These are phyloP conservation scores for Saguinus oedipus DNA, from an alignment of 2,797 vertebrate genomes.

Conservation along the genomic window DNA sequence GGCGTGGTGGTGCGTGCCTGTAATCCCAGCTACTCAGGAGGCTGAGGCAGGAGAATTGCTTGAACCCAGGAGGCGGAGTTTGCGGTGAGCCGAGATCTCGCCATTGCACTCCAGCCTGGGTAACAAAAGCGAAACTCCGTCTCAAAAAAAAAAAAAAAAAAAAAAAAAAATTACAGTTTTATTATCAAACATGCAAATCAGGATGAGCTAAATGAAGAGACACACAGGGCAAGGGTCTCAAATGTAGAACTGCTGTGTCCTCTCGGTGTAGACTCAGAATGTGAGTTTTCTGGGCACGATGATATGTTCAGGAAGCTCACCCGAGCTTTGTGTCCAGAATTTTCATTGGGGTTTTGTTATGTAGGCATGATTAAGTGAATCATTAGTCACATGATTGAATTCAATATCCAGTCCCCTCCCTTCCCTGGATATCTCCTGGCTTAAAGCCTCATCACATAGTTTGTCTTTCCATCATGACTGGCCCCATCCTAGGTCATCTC, in stretches of 20 bases:
- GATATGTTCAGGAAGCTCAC: neutral
- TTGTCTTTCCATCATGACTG: neutral
- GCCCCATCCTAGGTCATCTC: neutral
- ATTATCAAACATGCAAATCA: neutral
- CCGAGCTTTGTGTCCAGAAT: neutral
- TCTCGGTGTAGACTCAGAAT: neutral
- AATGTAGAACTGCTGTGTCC: neutral
- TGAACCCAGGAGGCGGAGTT: no score
- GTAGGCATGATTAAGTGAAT: neutral
- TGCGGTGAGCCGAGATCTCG: no score
- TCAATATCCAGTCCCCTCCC: neutral
- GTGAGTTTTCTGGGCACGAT: neutral
- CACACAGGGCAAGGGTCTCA: neutral
- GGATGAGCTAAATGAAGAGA: neutral
- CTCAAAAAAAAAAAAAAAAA: no score
- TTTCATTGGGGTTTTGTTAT: neutral
- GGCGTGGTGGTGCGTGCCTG: no score
- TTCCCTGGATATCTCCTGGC: neutral
- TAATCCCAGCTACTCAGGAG: no score
- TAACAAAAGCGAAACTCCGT: no score
- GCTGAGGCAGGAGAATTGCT: no score
- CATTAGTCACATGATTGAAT: neutral
- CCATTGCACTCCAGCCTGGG: no score
- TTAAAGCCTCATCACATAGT: neutral
- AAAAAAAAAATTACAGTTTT: neutral